phyloP scores from a whole-genome alignment of 2,888 invertebrate genomes.

The Synergus laeviventris region DNA sequence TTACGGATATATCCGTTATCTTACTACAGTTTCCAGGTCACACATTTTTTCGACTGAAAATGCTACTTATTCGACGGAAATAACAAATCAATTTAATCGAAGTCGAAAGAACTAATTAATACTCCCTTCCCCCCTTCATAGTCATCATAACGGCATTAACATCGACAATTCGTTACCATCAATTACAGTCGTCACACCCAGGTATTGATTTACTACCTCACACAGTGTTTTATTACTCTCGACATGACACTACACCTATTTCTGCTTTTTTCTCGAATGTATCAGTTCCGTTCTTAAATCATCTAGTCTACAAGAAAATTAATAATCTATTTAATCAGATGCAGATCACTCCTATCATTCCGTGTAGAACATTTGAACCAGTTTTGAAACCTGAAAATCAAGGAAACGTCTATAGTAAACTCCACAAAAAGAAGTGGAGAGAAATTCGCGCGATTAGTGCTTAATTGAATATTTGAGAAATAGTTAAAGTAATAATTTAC shows the following conservation, averaged over 20 bases:
- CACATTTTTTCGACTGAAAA: too few relatives aligned
- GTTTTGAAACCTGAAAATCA: constrained; percentile 26
- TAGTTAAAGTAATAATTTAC: too few relatives aligned
- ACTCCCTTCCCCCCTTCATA: constrained; percentile 1
- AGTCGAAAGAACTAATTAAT: constrained; percentile 14
- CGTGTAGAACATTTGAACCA: neutral
- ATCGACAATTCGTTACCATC: constrained; percentile 33
- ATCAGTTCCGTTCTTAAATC: constrained; percentile 28
- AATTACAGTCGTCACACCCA: constrained; percentile 38
- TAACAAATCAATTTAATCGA: constrained; percentile 10
- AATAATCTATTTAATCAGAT: constrained; percentile 15
- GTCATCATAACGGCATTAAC: constrained; percentile 38
- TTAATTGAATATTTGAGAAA: too few relatives aligned
- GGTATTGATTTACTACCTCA: constrained; percentile 35
- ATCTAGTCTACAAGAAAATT: constrained; percentile 18
- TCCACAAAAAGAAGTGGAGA: neutral
- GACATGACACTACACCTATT: constrained; percentile 10
- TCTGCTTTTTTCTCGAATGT: constrained; percentile 2
- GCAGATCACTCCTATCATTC: constrained; percentile 10
- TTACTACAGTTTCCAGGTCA: neutral
- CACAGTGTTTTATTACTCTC: constrained; percentile 32
- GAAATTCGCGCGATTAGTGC: neutral
- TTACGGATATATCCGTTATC: too few relatives aligned
- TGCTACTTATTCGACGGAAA: neutral
- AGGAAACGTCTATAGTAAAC: neutral